Percentiles rank a stretch among this genome's conserved stretches.
Conservation (phyloP, 2,797 vertebrate species). For the Carapus acus region DNA sequence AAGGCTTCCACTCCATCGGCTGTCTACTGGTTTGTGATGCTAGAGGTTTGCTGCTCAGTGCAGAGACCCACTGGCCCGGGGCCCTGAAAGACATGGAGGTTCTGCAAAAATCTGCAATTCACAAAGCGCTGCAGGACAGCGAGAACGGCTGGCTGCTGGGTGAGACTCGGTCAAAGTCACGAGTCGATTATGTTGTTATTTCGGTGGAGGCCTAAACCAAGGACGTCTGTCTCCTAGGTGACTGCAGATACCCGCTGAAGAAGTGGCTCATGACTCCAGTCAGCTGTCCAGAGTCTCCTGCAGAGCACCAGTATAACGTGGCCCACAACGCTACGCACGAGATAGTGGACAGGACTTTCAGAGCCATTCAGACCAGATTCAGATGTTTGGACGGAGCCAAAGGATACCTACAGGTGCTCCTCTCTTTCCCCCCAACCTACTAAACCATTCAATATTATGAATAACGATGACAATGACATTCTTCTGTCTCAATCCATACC, state of each 20-base stretch:
- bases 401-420: slow-evolving; percentile 76
- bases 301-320: slow-evolving; percentile 86
- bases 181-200: not conserved
- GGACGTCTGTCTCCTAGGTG: slow-evolving; percentile 67
- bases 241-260: slow-evolving; percentile 79
- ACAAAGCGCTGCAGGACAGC: slow-evolving; percentile 69
- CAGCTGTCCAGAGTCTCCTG: slow-evolving; percentile 77
- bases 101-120: slow-evolving; percentile 79
- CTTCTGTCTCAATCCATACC: too few species aligned
- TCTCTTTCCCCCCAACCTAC: too few species aligned
- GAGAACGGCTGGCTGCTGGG: slow-evolving; percentile 89
- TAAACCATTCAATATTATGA: too few species aligned
- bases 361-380: slow-evolving; percentile 86
- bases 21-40: slow-evolving; percentile 89
- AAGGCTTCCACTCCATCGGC: slow-evolving; percentile 92
- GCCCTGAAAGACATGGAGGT: slow-evolving; percentile 77
- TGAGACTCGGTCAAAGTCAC: slow-evolving; percentile 41
- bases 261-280: slow-evolving; percentile 93
- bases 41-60: slow-evolving; percentile 81
- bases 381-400: slow-evolving; percentile 90
- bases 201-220: not conserved
- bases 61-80: slow-evolving; percentile 89
- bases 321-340: slow-evolving; percentile 84
- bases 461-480: too few species aligned
- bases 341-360: slow-evolving; percentile 84